These are phyloP conservation scores for Cromileptes altivelis DNA, from an alignment of 2,113 vertebrate genomes.

Conservation along the genomic window DNA sequence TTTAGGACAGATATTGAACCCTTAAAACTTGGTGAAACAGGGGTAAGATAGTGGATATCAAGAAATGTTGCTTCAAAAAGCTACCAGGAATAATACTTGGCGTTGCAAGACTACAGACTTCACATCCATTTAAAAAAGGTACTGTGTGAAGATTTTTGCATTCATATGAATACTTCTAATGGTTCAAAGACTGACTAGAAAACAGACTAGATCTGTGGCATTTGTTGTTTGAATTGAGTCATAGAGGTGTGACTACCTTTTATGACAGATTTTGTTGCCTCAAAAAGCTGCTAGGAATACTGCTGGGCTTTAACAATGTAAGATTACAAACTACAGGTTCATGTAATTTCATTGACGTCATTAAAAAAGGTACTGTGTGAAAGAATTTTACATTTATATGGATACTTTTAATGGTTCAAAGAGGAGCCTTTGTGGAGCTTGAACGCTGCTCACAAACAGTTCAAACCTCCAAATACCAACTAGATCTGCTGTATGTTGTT, in stretches of 20 bases:
- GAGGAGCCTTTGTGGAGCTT: conserved; percentile 5
- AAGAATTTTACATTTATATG: not conserved
- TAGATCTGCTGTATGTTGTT: conserved; percentile 2
- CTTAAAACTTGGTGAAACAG: not conserved
- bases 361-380: not conserved
- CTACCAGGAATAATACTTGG: not conserved
- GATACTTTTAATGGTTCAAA: not conserved
- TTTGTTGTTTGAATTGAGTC: not conserved
- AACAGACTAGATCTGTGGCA: not conserved
- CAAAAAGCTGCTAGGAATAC: not conserved
- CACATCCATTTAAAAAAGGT: not conserved
- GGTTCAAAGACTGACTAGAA: not conserved
- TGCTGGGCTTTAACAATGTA: not conserved
- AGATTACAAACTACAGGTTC: not conserved
- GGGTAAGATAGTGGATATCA: not conserved
- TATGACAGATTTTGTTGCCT: too few species aligned
- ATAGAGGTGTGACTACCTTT: too few species aligned
- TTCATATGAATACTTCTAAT: not conserved
- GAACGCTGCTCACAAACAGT: conserved; percentile 1
- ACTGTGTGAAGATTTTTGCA: not conserved
- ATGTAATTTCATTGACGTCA: not conserved
- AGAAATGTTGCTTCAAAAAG: not conserved
- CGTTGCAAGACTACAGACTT: not conserved
- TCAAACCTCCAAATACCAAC: not conserved
- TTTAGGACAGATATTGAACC: not conserved